Evolutionary conservation across 2,113 vertebrate species (phyloP).

Genomic region (Silurus asotus): DNA sequence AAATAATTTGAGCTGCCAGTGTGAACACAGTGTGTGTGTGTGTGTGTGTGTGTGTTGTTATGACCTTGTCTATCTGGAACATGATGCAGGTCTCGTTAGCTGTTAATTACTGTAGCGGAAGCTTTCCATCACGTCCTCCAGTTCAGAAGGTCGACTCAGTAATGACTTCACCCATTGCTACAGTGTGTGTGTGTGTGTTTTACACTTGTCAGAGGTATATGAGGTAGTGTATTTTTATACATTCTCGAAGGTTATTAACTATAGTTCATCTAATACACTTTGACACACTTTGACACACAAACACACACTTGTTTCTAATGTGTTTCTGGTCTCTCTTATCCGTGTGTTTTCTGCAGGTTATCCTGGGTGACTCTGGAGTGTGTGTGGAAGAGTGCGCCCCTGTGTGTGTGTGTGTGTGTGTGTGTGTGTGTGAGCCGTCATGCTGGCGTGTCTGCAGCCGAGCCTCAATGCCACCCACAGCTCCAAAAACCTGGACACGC

Average conservation of each 20-base stretch:
- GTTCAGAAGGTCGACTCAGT: conserved; percentile 12
- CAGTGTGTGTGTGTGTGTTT: not conserved
- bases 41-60: not conserved
- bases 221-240: not conserved
- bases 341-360: conserved; percentile 8
- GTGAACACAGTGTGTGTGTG: not conserved
- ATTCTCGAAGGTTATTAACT: not conserved
- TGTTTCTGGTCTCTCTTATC: not conserved
- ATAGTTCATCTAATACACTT: not conserved
- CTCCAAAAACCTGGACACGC: conserved; percentile 10
- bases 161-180: conserved; percentile 21
- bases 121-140: not conserved
- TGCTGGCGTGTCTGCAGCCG: conserved; percentile 35
- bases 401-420: conserved; percentile 9
- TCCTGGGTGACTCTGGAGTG: conserved; percentile 1
- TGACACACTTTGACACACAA: not conserved
- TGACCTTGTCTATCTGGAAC: conserved; percentile 17
- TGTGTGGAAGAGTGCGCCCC: not conserved
- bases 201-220: not conserved
- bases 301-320: not conserved
- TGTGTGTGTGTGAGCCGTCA: conserved; percentile 16
- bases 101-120: not conserved
- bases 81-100: conserved; percentile 50
- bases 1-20: not conserved
- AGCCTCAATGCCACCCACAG: conserved; percentile 26